Conservation (phyloP, 2,888 invertebrate genomes). For the Clunio marinus region DNA sequence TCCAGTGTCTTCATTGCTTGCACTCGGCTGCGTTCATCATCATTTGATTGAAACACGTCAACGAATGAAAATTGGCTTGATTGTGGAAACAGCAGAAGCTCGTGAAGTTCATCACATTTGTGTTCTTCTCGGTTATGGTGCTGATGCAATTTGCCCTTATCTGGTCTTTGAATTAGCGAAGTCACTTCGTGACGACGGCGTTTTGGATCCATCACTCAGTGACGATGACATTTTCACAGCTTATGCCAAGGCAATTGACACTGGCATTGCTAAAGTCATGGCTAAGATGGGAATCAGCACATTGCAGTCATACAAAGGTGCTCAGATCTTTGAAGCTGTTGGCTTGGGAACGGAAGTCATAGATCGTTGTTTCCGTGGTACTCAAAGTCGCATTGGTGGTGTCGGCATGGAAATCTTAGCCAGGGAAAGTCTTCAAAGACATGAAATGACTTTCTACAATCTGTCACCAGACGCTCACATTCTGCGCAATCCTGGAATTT, state of each 20-base stretch:
- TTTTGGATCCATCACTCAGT: conserved; percentile 69
- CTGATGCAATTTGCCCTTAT: conserved; percentile 97
- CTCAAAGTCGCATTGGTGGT: conserved; percentile 75
- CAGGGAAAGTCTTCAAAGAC: conserved; percentile 77
- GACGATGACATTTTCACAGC: conserved; percentile 80
- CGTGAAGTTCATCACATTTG: conserved; percentile 96
- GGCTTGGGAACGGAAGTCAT: conserved; percentile 89
- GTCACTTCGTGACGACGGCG: conserved; percentile 77
- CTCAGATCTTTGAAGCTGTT: conserved; percentile 98
- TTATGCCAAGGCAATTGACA: conserved; percentile 86
- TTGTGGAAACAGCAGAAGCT: conserved; percentile 95
- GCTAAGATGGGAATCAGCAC: conserved; percentile 99
- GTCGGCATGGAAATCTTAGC: conserved; percentile 84
- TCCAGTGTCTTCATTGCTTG: conserved; percentile 76
- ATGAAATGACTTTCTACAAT: conserved; percentile 64
- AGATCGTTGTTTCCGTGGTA: conserved; percentile 85
- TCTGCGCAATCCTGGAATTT: conserved; percentile 83
- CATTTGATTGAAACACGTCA: conserved; percentile 89
- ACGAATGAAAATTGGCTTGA: conserved; percentile 92
- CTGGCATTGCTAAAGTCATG: conserved; percentile 91
- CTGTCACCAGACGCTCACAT: conserved; percentile 61
- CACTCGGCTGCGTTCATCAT: conserved; percentile 92
- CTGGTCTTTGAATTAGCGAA: conserved; percentile 90
- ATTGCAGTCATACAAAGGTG: conserved; percentile 96
- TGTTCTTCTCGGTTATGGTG: conserved; percentile 90